Base-by-base conservation (phyloP, 2,888 invertebrate genomes). In the Leucophora obtusa region DNA sequence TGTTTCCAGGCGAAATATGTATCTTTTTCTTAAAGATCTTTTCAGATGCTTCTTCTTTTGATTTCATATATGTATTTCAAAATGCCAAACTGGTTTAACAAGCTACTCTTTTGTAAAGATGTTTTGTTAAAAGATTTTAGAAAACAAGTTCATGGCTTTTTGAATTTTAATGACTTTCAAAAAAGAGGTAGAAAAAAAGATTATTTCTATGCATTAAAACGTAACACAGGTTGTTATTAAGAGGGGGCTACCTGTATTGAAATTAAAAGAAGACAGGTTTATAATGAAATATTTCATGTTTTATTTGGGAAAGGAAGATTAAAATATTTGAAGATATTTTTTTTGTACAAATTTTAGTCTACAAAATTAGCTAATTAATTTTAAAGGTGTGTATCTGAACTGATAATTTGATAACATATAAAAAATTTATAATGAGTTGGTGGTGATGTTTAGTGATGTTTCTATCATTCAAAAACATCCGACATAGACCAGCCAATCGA, bases 71-170 rank as follows among this genome's bases (percentile, higher is more conserved):
- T 72, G 54, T 60, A 18, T 58, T 54, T 71, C 15, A 51, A 74
- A 68, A 53, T 43, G 11, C 33, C 62, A 80, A 83, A 84, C 84
- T 80, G 82, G 84, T 84, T 84, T 82, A 70, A 84, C 83, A 65
- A 83, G 82, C 59, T 77, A 69, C 73, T 77, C 53, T 80, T 72
- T 35, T 62, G 56, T 62, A 47, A 50, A 59, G 65, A 73, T 68
- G 47, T 69, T 58, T 63, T 53, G 4, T 28, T 28, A 6, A 6
- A 9, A 18, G 38, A 14, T 69, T 24, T 65, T 63, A 28, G 43
- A 79, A 83, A 79, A 82, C 84, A 83, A 84, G 84, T 84, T 84
- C 84, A 83, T 82, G 83, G 84, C 78, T 47, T 82, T 78, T 78
- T 78, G 62, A 74, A 72, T 79, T 75, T 83, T 79, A 74, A 82